A percentile compares a stretch with the other conserved stretches of the same genome.
Evolutionary conservation across 2,888 invertebrate species (phyloP).

Genomic region (Drosophila anomelani): DNA sequence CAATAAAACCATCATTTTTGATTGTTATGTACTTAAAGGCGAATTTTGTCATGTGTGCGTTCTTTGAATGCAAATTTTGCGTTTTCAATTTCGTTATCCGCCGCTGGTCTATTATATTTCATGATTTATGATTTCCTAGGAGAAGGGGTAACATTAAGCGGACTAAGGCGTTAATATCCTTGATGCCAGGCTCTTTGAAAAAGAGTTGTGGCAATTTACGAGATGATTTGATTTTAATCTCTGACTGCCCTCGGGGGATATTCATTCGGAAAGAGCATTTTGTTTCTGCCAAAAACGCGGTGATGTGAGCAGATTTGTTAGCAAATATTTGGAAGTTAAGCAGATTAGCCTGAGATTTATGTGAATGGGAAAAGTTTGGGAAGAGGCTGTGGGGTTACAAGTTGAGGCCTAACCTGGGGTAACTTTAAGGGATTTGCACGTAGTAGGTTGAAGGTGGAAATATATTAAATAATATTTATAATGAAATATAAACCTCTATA

Average conservation of each 20-base stretch:
- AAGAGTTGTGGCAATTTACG: constrained; percentile 65
- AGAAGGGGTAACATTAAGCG: constrained; percentile 48
- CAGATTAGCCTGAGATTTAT: constrained; percentile 24
- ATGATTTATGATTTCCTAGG: constrained; percentile 65
- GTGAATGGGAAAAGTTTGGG: constrained; percentile 1
- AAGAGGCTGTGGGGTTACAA: background rate
- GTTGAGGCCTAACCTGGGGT: background rate
- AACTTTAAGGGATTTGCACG: background rate
- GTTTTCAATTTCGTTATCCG: constrained; percentile 59
- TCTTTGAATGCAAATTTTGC: constrained; percentile 52
- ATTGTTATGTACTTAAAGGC: constrained; percentile 72
- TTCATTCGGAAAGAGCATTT: constrained; percentile 9
- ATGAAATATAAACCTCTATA: background rate
- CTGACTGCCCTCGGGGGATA: constrained; percentile 32
- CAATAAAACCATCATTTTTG: constrained; percentile 71
- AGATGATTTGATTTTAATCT: constrained; percentile 73
- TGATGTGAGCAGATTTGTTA: constrained; percentile 55
- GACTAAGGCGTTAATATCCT: constrained; percentile 74
- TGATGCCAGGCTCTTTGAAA: constrained; percentile 34
- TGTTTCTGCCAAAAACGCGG: constrained; percentile 30
- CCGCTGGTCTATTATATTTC: constrained; percentile 48
- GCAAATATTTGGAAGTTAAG: constrained; percentile 33
- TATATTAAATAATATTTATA: background rate
- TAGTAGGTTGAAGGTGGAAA: background rate
- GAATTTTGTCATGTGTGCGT: constrained; percentile 32